A percentile compares a stretch with the other conserved stretches of the same genome.
These are phyloP conservation scores for Sitobion miscanthi DNA, from an alignment of 1,140 invertebrate species.

Conservation along the genomic window DNA sequence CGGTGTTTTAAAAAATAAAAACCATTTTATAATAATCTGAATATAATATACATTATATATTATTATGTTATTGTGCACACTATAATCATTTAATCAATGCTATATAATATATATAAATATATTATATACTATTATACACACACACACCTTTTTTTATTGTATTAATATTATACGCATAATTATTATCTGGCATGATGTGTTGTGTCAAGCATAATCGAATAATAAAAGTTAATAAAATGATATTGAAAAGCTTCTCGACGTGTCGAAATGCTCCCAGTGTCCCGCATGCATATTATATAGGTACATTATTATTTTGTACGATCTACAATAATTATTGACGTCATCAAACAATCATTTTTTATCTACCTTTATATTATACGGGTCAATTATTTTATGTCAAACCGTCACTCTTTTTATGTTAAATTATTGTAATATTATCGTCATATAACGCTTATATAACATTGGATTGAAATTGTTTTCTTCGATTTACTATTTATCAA, in stretches of 20 bases:
- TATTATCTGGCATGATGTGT: neutral
- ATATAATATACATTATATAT: neutral
- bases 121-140: neutral
- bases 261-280: neutral
- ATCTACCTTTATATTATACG: neutral
- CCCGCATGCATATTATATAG: neutral
- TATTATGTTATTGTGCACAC: too few species aligned
- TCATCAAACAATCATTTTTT: neutral
- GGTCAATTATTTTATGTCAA: neutral
- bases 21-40: neutral
- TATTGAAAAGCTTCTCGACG: neutral
- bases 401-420: neutral
- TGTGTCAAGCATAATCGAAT: neutral
- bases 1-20: neutral
- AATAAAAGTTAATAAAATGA: neutral
- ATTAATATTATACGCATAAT: neutral
- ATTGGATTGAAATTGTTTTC: neutral
- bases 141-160: neutral
- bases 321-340: neutral
- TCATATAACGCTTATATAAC: neutral
- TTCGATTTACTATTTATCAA: too few species aligned
- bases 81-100: too few species aligned
- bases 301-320: neutral
- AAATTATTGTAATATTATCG: neutral
- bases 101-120: too few species aligned